These are phyloP conservation scores for Oncorhynchus mykiss DNA, from an alignment of 2,113 vertebrate species.

Conservation along the genomic window DNA sequence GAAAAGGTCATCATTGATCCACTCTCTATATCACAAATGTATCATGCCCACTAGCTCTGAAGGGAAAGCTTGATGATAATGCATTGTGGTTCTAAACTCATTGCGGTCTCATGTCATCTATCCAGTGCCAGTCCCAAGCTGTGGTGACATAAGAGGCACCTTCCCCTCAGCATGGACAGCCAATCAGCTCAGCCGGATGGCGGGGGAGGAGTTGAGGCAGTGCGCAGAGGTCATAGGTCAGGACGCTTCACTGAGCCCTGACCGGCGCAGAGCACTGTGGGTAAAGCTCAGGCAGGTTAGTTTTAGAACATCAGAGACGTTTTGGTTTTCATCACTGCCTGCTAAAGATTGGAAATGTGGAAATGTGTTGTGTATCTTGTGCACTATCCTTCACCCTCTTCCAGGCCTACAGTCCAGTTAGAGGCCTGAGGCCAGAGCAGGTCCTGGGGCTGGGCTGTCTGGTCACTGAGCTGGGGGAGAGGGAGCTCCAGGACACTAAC, in stretches of 20 bases:
- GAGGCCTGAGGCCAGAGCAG: conserved; percentile 71
- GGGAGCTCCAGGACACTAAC: conserved; percentile 74
- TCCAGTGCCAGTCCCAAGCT: conserved; percentile 80
- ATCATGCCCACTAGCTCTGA: neutral
- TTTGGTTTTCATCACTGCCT: neutral
- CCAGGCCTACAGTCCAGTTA: conserved; percentile 75
- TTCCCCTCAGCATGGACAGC: conserved; percentile 84
- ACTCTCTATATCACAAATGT: neutral
- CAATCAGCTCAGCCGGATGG: conserved; percentile 79
- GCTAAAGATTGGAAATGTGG: neutral
- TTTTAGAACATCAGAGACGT: neutral
- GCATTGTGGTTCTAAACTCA: neutral
- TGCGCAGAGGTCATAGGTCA: conserved; percentile 78
- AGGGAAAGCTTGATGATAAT: neutral
- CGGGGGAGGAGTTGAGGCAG: conserved; percentile 69
- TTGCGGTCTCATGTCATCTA: neutral
- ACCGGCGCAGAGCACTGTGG: conserved; percentile 77
- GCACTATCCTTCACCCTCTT: conserved; percentile 7
- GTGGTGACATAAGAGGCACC: conserved; percentile 80
- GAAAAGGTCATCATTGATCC: conserved; percentile 64
- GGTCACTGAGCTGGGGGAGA: conserved; percentile 78
- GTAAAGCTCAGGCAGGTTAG: conserved; percentile 78
- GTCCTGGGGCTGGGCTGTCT: conserved; percentile 78
- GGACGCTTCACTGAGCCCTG: conserved; percentile 73
- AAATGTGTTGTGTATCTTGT: conserved; percentile 2